These are phyloP conservation scores for Ochropleura plecta DNA, from an alignment of 2,888 invertebrate species.

Conservation along the genomic window DNA sequence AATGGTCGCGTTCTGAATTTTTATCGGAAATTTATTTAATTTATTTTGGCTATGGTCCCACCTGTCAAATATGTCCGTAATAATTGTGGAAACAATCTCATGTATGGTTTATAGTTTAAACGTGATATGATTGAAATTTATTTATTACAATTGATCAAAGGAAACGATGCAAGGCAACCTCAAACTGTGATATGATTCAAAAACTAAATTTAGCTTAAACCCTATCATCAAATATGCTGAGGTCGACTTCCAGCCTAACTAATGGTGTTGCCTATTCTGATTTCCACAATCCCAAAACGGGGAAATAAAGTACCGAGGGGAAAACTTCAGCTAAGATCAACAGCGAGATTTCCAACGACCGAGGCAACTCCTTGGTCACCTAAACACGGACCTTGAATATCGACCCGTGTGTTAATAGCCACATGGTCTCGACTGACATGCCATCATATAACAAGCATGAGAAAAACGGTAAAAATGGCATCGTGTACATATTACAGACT, in stretches of 20 bases:
- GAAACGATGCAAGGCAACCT: not conserved
- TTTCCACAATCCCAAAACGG: not conserved
- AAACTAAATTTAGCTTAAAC: too few relatives aligned
- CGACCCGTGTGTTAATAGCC: not conserved
- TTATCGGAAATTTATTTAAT: slow-evolving; percentile 39
- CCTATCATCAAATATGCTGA: not conserved
- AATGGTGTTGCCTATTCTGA: not conserved
- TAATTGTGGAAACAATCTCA: slow-evolving; percentile 27
- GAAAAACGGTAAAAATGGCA: slow-evolving; percentile 19
- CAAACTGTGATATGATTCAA: not conserved
- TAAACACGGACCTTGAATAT: not conserved
- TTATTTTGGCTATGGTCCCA: slow-evolving; percentile 32
- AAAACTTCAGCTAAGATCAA: too few relatives aligned
- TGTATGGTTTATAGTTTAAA: slow-evolving; percentile 15
- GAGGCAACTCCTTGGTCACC: not conserved
- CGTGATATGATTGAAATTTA: slow-evolving; percentile 9
- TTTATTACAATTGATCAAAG: not conserved
- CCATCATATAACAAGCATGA: slow-evolving; percentile 7
- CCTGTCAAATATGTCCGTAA: slow-evolving; percentile 33
- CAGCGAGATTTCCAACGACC: not conserved
- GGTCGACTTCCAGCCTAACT: not conserved
- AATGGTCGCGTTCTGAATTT: slow-evolving; percentile 39
- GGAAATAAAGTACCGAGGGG: not conserved
- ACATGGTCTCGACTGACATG: not conserved
- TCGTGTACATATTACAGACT: slow-evolving; percentile 13